Evolutionary conservation across 30 jellyfish, hydroid and myxozoan species (phyloP), one percentile per base, ranked within the genome.

Genomic region (Cassiopea xamachana): DNA sequence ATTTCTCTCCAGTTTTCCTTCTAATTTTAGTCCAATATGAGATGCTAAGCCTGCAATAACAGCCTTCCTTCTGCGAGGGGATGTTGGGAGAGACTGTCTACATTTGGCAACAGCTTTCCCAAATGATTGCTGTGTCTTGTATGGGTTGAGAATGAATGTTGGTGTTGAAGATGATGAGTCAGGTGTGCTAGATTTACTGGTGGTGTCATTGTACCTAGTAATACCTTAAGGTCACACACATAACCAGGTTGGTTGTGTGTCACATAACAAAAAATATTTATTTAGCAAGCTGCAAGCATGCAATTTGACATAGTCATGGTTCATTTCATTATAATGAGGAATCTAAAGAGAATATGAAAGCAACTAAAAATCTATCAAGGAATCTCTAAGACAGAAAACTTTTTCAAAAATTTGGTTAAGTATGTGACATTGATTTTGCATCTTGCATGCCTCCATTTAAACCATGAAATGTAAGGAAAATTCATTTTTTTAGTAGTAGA

Each of bases 21-120:
- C 48, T 84, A 15, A 1, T 1, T 68, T 70, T 69, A 39, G 6
- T 18, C 92, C 94, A 86, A 86, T 27, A 45, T 86, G 39, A 46
- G 62, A 69, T 86, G 94, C 94, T 60, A 86, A 49, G 60, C 94
- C 94, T n/a, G 44, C 62, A 44, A 86, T 47, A 75, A 86, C 94
- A 75, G 87, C 94, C 47, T 46, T 27, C 46, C 69, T 61, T 75
- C 64, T 86, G 8, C 81, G 13, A 76, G 94, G 84, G 9, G 94
- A 86, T 48, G 55, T 73, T 60, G 94, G 92, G 70, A 86, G 93
- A 49, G 82, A 48, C 46, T 55, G 80, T 49, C 91, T 86, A 17
- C 47, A 48, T 58, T 82, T 75, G 14, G 84, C 46, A 7, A 86
- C 55, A 76, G 92, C 94, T 86, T 86, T 86, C 7, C 94, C 91